These are phyloP conservation scores for Nyctibius grandis DNA, from an alignment of 2,797 vertebrate genomes.

Conservation along the genomic window DNA sequence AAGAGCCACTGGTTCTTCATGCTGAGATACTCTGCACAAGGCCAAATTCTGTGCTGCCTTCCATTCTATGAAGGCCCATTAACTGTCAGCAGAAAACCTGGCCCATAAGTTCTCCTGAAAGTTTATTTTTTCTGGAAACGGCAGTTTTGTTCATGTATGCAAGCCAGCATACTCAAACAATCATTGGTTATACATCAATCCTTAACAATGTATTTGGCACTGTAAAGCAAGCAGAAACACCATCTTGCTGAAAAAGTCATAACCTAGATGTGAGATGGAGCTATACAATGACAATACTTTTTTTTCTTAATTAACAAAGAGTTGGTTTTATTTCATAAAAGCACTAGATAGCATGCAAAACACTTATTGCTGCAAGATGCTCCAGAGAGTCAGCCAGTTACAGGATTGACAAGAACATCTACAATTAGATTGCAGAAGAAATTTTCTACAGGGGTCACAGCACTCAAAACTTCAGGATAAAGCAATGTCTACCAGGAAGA, in stretches of 20 bases:
- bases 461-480: not conserved
- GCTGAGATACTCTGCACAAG: not conserved
- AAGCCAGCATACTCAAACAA: not conserved
- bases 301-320: not conserved
- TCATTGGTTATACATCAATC: not conserved
- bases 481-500: not conserved
- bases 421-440: not conserved
- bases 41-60: not conserved
- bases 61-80: not conserved
- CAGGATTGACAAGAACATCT: not conserved
- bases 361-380: not conserved
- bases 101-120: not conserved
- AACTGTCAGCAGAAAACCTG: not conserved
- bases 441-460: not conserved
- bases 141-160: not conserved
- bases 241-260: not conserved
- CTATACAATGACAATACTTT: not conserved
- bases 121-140: constrained; percentile 27
- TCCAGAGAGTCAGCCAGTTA: not conserved
- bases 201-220: not conserved
- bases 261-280: not conserved
- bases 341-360: not conserved
- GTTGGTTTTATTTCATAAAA: not conserved
- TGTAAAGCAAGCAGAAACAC: not conserved
- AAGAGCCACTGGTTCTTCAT: constrained; percentile 8